Evolutionary conservation across 30 jellyfish, hydroid and myxozoan species (phyloP).

Genomic region (Haliclystus octoradiatus): DNA sequence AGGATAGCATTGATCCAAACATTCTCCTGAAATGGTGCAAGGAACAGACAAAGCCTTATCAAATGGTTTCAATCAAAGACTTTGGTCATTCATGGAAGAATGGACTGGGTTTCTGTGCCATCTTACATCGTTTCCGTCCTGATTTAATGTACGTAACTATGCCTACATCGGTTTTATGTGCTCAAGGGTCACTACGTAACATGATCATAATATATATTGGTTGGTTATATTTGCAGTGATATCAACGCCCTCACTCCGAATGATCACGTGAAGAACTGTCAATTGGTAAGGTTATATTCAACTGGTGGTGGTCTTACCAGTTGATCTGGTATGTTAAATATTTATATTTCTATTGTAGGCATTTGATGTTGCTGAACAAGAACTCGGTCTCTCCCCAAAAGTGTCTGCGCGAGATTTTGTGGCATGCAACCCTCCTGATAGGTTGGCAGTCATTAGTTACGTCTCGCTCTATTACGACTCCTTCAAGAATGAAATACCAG

Average conservation of each 20-base stretch:
- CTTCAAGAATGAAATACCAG: slow-evolving; percentile 63
- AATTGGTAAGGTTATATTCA: slow-evolving; percentile 32
- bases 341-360: slow-evolving; percentile 33
- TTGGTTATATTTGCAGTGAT: slow-evolving; percentile 26
- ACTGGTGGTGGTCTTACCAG: background rate
- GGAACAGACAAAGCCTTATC: slow-evolving; percentile 65
- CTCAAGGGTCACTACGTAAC: background rate
- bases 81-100: slow-evolving; percentile 71
- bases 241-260: slow-evolving; percentile 34
- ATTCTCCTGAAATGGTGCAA: slow-evolving; percentile 72
- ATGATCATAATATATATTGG: background rate
- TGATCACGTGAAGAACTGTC: slow-evolving; percentile 60
- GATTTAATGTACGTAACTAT: slow-evolving; percentile 47
- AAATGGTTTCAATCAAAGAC: slow-evolving; percentile 41
- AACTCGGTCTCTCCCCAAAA: slow-evolving; percentile 84
- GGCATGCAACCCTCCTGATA: slow-evolving; percentile 34
- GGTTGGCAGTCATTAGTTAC: slow-evolving; percentile 66
- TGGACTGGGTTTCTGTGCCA: slow-evolving; percentile 89
- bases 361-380: slow-evolving; percentile 73
- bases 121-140: slow-evolving; percentile 70
- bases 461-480: slow-evolving; percentile 58
- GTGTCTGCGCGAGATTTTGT: slow-evolving; percentile 68
- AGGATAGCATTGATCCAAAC: slow-evolving; percentile 51
- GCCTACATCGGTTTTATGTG: background rate
- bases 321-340: background rate